These are phyloP conservation scores for Acinonyx jubatus DNA, from an alignment of 2,113 vertebrate genomes.

Conservation along the genomic window DNA sequence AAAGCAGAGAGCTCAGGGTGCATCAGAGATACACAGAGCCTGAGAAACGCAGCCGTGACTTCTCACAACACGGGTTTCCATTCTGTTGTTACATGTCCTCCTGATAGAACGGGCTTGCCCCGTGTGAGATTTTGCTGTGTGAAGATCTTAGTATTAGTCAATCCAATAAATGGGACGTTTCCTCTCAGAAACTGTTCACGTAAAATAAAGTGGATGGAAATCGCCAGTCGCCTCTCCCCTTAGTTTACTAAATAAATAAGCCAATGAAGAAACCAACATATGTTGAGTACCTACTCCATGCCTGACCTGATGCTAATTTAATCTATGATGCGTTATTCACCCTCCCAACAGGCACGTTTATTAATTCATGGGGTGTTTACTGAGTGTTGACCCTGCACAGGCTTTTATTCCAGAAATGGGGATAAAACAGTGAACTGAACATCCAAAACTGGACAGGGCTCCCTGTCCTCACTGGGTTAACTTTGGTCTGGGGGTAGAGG, in stretches of 20 bases:
- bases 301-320: fast-evolving
- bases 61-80: fast-evolving
- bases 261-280: fast-evolving
- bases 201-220: not conserved
- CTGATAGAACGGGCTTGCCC: fast-evolving
- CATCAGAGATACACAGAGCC: fast-evolving
- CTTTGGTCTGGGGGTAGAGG: fast-evolving
- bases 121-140: fast-evolving
- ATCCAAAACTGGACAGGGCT: fast-evolving
- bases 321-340: fast-evolving
- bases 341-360: not conserved
- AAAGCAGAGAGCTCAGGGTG: fast-evolving
- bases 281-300: fast-evolving
- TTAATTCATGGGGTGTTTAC: not conserved
- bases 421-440: not conserved
- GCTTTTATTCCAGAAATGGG: no score
- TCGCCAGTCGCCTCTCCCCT: fast-evolving
- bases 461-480: fast-evolving
- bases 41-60: fast-evolving
- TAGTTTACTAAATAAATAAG: not conserved
- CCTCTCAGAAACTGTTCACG: not conserved
- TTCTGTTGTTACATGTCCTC: fast-evolving
- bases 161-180: fast-evolving
- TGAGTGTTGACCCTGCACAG: fast-evolving
- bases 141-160: not conserved